phyloP scores from a whole-genome alignment of 2,888 invertebrate species.

The Acanthosoma haemorrhoidale region DNA sequence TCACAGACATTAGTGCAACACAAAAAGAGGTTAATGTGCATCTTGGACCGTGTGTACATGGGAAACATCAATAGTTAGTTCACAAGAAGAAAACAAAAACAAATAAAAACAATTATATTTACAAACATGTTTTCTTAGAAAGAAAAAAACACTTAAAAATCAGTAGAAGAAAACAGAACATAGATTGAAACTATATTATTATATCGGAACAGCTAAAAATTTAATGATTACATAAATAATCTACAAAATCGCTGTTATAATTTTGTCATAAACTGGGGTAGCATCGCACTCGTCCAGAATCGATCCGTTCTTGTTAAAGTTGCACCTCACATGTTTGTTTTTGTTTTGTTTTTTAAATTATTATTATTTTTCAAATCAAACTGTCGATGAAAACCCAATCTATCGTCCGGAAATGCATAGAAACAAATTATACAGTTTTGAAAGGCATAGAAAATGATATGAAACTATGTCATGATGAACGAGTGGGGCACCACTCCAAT shows the following conservation, averaged over 20 bases:
- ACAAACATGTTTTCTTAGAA: not conserved
- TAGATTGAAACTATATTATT: not conserved
- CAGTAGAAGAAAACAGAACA: too few relatives aligned
- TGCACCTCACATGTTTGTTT: too few relatives aligned
- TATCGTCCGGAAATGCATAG: too few relatives aligned
- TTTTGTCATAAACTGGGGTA: slow-evolving; percentile 4
- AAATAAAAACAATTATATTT: not conserved
- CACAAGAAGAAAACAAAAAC: not conserved
- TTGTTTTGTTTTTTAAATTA: not conserved
- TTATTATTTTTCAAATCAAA: not conserved
- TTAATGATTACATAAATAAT: too few relatives aligned
- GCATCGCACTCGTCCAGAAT: not conserved
- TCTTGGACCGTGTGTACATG: not conserved
- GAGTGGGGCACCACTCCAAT: not conserved
- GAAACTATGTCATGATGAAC: too few relatives aligned
- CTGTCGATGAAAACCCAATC: not conserved
- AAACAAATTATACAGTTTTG: too few relatives aligned
- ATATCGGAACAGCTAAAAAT: not conserved
- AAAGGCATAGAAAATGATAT: too few relatives aligned
- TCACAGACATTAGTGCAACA: not conserved
- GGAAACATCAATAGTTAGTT: not conserved
- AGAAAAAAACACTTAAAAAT: not conserved
- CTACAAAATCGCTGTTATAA: not conserved
- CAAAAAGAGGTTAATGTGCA: slow-evolving; percentile 4
- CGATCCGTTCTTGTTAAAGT: too few relatives aligned